These are phyloP conservation scores for Brachionus rotundiformis DNA, from an alignment of 1,140 invertebrate species.

Conservation along the genomic window DNA sequence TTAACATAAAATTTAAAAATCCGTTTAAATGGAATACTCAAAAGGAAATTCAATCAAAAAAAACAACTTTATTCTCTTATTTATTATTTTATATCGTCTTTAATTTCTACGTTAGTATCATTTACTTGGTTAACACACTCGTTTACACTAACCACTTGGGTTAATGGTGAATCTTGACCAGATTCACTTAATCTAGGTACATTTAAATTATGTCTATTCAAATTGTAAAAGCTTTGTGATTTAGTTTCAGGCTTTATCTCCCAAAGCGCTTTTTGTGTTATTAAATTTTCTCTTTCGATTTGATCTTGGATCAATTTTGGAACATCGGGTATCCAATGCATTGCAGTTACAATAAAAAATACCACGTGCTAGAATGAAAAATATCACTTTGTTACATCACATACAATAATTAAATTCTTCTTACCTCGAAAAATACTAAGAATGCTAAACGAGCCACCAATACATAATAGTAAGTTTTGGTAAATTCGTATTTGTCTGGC, in stretches of 20 bases:
- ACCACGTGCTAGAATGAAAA: slow-evolving; percentile 36
- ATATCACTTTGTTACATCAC: too few species aligned
- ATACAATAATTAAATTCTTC: too few species aligned
- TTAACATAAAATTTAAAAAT: too few species aligned
- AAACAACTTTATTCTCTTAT: not conserved
- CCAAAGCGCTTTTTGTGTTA: slow-evolving; percentile 40
- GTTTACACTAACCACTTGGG: not conserved
- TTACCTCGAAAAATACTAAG: slow-evolving; percentile 50
- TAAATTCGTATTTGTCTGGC: not conserved
- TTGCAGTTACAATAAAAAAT: slow-evolving; percentile 35
- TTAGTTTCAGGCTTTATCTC: slow-evolving; percentile 35
- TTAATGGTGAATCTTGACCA: not conserved
- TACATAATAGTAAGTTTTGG: slow-evolving; percentile 39
- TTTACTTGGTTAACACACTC: not conserved
- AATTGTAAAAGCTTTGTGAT: slow-evolving; percentile 30
- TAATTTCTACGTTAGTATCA: not conserved
- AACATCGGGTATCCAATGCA: slow-evolving; percentile 51
- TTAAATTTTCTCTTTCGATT: slow-evolving; percentile 52
- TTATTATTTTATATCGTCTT: not conserved
- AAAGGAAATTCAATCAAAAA: not conserved
- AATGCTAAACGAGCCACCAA: slow-evolving; percentile 50
- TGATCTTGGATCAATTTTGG: slow-evolving; percentile 50
- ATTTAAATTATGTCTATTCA: not conserved
- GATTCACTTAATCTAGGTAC: not conserved
- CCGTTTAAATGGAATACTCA: not conserved